Evolutionary conservation across 2,888 invertebrate genomes (phyloP).

Genomic region (Ophion ellenae): DNA sequence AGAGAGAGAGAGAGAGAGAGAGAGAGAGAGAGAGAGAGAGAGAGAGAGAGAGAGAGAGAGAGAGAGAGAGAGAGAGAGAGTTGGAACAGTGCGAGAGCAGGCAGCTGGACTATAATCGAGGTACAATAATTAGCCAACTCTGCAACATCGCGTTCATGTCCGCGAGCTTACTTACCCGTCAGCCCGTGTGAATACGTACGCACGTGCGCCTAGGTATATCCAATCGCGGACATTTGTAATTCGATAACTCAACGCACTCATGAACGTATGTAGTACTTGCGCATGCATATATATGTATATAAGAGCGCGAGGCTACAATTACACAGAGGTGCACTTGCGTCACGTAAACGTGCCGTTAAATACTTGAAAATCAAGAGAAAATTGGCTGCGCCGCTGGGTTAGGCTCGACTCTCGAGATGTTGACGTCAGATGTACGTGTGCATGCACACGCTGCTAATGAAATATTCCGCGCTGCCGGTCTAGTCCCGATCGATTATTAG

Average conservation of each 20-base stretch:
- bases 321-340: not conserved
- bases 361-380: constrained; percentile 23
- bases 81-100: too few species aligned
- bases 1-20: not conserved
- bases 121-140: constrained; percentile 9
- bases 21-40: not conserved
- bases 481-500: too few species aligned
- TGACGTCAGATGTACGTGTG: too few species aligned
- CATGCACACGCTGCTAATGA: too few species aligned
- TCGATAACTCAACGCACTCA: constrained; percentile 12
- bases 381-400: too few species aligned
- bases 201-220: constrained; percentile 5
- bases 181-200: not conserved
- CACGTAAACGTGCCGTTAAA: too few species aligned
- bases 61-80: too few species aligned
- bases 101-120: constrained; percentile 6
- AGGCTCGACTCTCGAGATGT: too few species aligned
- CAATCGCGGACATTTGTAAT: constrained; percentile 12
- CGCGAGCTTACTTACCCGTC: not conserved
- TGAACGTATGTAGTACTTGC: not conserved
- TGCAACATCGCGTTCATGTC: too few species aligned
- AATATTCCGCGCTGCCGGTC: too few species aligned
- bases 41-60: not conserved
- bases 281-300: not conserved
- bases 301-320: not conserved